phyloP scores from a whole-genome alignment of 2,113 vertebrate species.

The Coryphaenoides rupestris region DNA sequence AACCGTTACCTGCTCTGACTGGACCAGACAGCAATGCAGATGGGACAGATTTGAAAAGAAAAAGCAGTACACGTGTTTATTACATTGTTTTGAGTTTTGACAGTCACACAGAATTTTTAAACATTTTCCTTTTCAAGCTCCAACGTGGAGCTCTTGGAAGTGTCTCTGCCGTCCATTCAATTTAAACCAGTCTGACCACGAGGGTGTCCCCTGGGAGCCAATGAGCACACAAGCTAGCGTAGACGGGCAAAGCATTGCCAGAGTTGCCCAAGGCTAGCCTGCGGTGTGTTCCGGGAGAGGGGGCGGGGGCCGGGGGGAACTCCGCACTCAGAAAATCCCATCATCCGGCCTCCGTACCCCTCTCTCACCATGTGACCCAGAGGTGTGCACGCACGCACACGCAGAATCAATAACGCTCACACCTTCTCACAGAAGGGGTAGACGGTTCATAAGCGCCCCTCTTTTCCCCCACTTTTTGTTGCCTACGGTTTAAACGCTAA shows the following conservation, averaged over 20 bases:
- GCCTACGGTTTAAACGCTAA: not conserved
- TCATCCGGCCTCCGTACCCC: constrained; percentile 23
- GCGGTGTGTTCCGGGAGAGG: constrained; percentile 11
- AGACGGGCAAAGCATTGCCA: constrained; percentile 27
- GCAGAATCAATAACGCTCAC: too few relatives aligned
- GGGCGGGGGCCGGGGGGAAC: constrained; percentile 30
- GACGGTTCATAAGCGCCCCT: constrained; percentile 1
- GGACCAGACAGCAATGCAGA: constrained; percentile 42
- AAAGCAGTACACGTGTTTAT: constrained; percentile 30
- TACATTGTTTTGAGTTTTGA: too few relatives aligned
- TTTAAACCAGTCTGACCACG: not conserved
- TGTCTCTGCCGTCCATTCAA: not conserved
- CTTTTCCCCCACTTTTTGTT: constrained; percentile 10
- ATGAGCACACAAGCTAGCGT: constrained; percentile 20
- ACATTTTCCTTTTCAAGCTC: too few relatives aligned
- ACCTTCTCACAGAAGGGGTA: too few relatives aligned
- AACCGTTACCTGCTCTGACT: constrained; percentile 72
- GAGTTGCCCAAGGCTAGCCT: constrained; percentile 36
- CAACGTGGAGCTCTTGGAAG: too few relatives aligned
- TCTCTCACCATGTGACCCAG: constrained; percentile 12
- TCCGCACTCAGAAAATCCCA: constrained; percentile 24
- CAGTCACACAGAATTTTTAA: too few relatives aligned
- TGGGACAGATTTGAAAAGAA: constrained; percentile 24
- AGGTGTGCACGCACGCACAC: too few relatives aligned
- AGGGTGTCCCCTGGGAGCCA: not conserved